phyloP scores from a whole-genome alignment of 92 coral and sea anemone species.

The Micromussa lordhowensis region DNA sequence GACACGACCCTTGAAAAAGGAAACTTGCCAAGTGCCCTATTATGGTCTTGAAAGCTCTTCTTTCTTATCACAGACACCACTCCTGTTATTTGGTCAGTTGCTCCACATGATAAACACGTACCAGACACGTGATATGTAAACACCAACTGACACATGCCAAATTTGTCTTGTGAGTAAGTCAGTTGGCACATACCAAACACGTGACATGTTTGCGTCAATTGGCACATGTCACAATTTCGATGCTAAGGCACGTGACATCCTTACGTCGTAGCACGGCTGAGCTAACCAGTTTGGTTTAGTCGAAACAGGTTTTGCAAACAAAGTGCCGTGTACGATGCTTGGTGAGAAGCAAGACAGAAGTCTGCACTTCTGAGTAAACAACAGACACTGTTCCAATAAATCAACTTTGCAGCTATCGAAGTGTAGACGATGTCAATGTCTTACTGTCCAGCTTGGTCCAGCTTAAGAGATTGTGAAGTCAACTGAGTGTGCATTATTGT shows the following conservation, averaged over 20 bases:
- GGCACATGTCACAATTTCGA: not conserved
- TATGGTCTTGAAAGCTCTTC: not conserved
- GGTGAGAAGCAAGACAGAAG: not conserved
- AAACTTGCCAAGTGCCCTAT: not conserved
- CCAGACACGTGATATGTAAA: not conserved
- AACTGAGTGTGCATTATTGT: not conserved
- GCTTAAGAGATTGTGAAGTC: not conserved
- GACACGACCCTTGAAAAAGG: too few species aligned
- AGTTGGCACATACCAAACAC: not conserved
- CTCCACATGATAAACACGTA: not conserved
- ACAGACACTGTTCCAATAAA: not conserved
- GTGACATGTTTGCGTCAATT: not conserved
- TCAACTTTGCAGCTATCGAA: not conserved
- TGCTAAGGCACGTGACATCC: too few species aligned
- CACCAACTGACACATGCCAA: not conserved
- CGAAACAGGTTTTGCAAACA: not conserved
- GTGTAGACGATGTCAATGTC: not conserved
- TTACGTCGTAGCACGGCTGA: not conserved
- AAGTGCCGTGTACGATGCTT: not conserved
- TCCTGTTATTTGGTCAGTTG: not conserved
- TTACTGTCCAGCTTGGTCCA: not conserved
- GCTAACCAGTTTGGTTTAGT: not conserved
- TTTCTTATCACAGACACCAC: not conserved
- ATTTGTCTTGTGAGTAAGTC: not conserved
- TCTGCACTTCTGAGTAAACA: not conserved